Evolutionary conservation across 2,797 vertebrate species (phyloP).

Genomic region (Parauchenoglanis punctatus): DNA sequence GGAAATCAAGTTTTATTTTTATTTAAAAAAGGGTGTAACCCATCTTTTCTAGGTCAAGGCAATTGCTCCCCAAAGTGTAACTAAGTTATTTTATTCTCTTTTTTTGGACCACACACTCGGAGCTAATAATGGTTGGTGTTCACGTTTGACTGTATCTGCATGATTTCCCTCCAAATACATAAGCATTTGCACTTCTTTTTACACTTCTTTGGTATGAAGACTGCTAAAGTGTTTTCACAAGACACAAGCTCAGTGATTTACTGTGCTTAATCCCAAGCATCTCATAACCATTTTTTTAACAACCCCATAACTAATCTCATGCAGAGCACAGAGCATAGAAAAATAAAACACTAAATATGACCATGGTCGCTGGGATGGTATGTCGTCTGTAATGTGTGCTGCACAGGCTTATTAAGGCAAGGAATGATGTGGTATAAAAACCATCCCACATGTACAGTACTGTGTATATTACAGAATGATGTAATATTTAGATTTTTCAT

Average conservation of each 20-base stretch:
- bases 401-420: not conserved
- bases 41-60: conserved; percentile 39
- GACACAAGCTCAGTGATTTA: conserved; percentile 38
- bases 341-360: conserved; percentile 17
- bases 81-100: conserved; percentile 8
- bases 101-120: conserved; percentile 54
- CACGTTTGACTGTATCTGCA: conserved; percentile 43
- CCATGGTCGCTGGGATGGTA: not conserved
- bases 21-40: conserved; percentile 24
- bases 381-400: not conserved
- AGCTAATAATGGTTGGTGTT: conserved; percentile 24
- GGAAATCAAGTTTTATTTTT: conserved; percentile 1
- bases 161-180: conserved; percentile 42
- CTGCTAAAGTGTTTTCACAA: conserved; percentile 31
- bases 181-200: conserved; percentile 42
- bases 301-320: conserved; percentile 39
- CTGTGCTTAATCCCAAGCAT: conserved; percentile 12
- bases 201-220: conserved; percentile 41
- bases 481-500: not conserved
- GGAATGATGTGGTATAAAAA: not conserved
- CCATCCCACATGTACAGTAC: not conserved
- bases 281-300: conserved; percentile 38
- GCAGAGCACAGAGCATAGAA: conserved; percentile 13
- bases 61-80: conserved; percentile 46
- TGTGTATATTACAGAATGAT: not conserved